Conservation (phyloP, 2,888 invertebrate species). For the Phalera bucephala region DNA sequence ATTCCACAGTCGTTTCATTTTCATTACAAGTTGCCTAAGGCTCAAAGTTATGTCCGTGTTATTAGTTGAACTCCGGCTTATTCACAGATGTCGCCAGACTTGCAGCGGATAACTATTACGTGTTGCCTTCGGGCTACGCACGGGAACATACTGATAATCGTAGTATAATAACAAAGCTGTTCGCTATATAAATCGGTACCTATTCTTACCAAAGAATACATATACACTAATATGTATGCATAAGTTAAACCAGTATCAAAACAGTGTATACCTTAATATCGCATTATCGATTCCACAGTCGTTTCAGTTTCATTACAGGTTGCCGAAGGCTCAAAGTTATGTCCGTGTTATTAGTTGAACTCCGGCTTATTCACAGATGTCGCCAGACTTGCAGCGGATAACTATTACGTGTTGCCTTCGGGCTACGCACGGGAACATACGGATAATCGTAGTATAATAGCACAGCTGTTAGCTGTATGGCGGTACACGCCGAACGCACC, state of each 20-base stretch:
- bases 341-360: constrained; percentile 61
- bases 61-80: constrained; percentile 58
- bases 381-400: constrained; percentile 52
- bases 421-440: constrained; percentile 52
- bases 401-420: constrained; percentile 51
- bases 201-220: no score
- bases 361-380: constrained; percentile 59
- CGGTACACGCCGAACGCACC: constrained; percentile 35
- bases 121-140: constrained; percentile 49
- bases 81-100: constrained; percentile 62
- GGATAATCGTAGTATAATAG: constrained; percentile 44
- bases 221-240: no score
- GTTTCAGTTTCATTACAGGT: constrained; percentile 53
- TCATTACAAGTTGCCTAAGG: constrained; percentile 50
- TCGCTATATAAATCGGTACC: no score
- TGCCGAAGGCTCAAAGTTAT: constrained; percentile 43
- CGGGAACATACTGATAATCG: constrained; percentile 51
- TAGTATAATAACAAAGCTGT: no score
- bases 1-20: constrained; percentile 24
- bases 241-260: no score
- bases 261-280: no score
- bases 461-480: constrained; percentile 45
- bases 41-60: constrained; percentile 53
- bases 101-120: constrained; percentile 51
- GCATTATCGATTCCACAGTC: neutral